Base-by-base conservation (phyloP, 2,888 invertebrate genomes). In the Galerucella pusilla region DNA sequence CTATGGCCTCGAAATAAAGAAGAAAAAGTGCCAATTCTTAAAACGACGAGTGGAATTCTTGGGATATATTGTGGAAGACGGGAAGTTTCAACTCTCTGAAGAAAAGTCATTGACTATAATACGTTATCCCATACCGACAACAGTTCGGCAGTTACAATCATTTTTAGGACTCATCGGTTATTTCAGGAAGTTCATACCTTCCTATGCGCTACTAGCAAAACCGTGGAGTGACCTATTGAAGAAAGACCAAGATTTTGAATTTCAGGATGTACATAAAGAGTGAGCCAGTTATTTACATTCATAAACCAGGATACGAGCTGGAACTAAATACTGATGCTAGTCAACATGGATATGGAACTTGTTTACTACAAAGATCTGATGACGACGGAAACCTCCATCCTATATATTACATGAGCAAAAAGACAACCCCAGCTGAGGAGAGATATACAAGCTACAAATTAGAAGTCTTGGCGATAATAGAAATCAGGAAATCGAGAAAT, bases 21-120 rank as follows among this genome's bases (percentile, higher is more conserved):
- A 78, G 80, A 83, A 83, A 42, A 86, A 87, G 77, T 85, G 85
- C 69, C 81, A 85, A 14, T 84, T 87, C 72, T 20, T 86, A 35
- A 77, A 82, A 68, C 71, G n/a, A 61, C n/a, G 65, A 54, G 69
- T 77, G 10, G 73, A 65, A 25, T 80, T 78, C 75, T 73, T 86
- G 16, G 84, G 84, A 10, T 80, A 83, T 69, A 65, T 82, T 10
- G 79, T 86, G 5, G 80, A 82, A 76, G 60, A 79, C 42, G 84
- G 83, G 0, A 77, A 75, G 20, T 71, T 85, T 0, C 74, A 74
- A 11, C 85, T 85, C 1, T 79, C 82, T 3, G 68, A 73, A 5
- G 64, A 68, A 11, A 86, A 86, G 72, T 77, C 80, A 0, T 46
- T 80, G 25, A 81, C 83, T 9, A 82, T 85, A 1, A 67, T 73